Conservation (phyloP, 2,797 vertebrate genomes). For the Acanthurus tractus region DNA sequence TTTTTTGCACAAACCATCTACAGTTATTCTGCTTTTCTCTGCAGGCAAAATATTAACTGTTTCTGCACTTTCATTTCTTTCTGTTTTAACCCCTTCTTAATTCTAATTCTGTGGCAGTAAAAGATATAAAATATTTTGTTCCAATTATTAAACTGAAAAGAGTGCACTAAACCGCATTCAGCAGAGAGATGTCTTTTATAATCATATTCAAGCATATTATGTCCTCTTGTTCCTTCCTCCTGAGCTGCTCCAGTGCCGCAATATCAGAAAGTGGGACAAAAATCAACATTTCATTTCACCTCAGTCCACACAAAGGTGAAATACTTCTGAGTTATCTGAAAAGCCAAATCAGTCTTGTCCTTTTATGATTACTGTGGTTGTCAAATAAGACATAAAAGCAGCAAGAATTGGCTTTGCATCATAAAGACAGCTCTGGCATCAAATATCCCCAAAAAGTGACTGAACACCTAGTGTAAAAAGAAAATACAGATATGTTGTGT, state of each 20-base stretch:
- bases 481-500: background rate
- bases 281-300: no score
- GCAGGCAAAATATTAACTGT: background rate
- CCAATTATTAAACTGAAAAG: slow-evolving; percentile 34
- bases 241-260: no score
- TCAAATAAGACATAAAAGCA: slow-evolving; percentile 33
- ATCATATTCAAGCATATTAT: no score
- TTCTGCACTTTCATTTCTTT: background rate
- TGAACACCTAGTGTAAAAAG: slow-evolving; percentile 1
- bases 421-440: slow-evolving; percentile 4
- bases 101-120: slow-evolving; percentile 19
- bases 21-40: background rate
- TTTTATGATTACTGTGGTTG: slow-evolving; percentile 31
- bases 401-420: slow-evolving; percentile 17
- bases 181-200: no score
- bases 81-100: background rate
- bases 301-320: no score
- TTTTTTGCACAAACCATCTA: no score
- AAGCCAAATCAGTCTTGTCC: slow-evolving; percentile 11
- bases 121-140: slow-evolving; percentile 15
- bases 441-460: slow-evolving; percentile 5
- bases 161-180: no score
- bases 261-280: no score
- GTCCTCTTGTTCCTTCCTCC: no score
- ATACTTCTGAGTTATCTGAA: slow-evolving; percentile 6